Percentiles rank a stretch among this genome's conserved stretches.
phyloP scores from a whole-genome alignment of 1,140 invertebrate species.

The Bombus sibiricus region DNA sequence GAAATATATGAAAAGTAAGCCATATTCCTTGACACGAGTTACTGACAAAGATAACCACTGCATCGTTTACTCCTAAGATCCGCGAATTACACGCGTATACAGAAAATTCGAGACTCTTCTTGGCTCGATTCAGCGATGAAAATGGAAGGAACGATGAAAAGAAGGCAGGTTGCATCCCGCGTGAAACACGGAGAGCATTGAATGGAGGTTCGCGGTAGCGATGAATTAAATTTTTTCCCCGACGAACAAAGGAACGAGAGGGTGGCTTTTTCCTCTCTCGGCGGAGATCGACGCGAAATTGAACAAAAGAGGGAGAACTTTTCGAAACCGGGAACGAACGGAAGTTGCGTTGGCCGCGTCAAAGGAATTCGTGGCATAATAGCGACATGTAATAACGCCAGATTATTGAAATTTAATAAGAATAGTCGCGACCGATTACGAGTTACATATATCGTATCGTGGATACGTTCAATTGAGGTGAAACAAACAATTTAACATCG shows the following conservation, averaged over 20 bases:
- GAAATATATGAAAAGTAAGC: too few relatives aligned
- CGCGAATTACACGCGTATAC: background rate
- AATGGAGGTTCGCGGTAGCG: background rate
- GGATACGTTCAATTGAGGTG: background rate
- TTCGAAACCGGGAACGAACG: background rate
- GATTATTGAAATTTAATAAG: constrained; percentile 18
- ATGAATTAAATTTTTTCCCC: constrained; percentile 43
- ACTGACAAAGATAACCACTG: too few relatives aligned
- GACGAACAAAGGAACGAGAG: background rate
- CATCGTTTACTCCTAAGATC: too few relatives aligned
- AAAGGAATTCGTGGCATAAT: background rate
- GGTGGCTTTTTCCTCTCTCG: background rate
- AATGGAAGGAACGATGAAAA: too few relatives aligned
- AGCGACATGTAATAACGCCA: background rate
- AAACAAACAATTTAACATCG: background rate
- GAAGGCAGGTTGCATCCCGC: background rate
- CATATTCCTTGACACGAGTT: too few relatives aligned
- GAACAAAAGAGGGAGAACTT: background rate
- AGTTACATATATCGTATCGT: background rate
- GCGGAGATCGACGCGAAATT: background rate
- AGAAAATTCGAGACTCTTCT: background rate
- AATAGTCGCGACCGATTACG: background rate
- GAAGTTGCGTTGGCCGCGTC: background rate
- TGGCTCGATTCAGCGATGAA: background rate
- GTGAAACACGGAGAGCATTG: constrained; percentile 1